A percentile compares a stretch with the other conserved stretches of the same genome.
phyloP scores from a whole-genome alignment of 1,140 invertebrate species.

The Agraylea sexmaculata region DNA sequence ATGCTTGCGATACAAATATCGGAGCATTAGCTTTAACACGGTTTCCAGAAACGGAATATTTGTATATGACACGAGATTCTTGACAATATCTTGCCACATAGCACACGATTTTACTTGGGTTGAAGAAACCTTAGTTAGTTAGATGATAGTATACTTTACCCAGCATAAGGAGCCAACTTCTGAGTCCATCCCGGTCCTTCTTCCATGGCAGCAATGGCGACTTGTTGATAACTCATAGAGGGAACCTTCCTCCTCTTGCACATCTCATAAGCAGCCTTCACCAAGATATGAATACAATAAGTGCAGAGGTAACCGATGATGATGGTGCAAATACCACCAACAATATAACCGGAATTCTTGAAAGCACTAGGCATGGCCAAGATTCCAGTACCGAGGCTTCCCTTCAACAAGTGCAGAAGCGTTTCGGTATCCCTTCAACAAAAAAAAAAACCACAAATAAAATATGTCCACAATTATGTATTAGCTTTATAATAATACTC shows the following conservation, averaged over 20 bases:
- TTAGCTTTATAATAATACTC: constrained; percentile 19
- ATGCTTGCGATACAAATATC: too few species aligned
- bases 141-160: constrained; percentile 29
- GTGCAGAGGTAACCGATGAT: constrained; percentile 53
- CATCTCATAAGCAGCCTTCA: constrained; percentile 40
- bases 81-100: too few species aligned
- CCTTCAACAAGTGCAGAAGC: constrained; percentile 53
- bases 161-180: constrained; percentile 45
- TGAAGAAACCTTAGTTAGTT: too few species aligned
- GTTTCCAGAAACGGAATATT: too few species aligned
- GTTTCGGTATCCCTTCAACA: constrained; percentile 46
- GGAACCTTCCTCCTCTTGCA: constrained; percentile 44
- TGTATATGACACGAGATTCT: too few species aligned
- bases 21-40: too few species aligned
- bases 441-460: not conserved
- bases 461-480: not conserved
- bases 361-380: constrained; percentile 65
- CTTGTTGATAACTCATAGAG: constrained; percentile 57
- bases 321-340: constrained; percentile 46
- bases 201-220: constrained; percentile 52
- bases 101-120: too few species aligned
- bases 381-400: constrained; percentile 62
- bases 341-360: constrained; percentile 53
- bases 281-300: constrained; percentile 57
- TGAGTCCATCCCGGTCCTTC: constrained; percentile 54